These are phyloP conservation scores for Microtus ochrogaster DNA, from an alignment of 2,113 vertebrate genomes.

Conservation along the genomic window DNA sequence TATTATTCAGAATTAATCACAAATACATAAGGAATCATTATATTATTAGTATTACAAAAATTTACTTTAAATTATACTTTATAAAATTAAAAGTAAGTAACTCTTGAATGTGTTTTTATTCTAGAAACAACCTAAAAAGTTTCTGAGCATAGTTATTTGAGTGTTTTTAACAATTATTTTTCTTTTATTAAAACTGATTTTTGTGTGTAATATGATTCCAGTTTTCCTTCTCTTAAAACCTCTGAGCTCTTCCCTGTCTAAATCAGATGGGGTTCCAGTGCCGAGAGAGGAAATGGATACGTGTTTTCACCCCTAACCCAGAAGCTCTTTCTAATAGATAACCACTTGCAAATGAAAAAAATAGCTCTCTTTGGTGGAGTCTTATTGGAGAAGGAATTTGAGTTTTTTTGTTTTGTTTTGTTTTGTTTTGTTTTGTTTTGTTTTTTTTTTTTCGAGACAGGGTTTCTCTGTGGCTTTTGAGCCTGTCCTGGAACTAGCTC, in stretches of 20 bases:
- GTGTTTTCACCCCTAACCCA: background rate
- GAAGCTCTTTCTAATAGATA: background rate
- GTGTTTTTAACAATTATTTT: background rate
- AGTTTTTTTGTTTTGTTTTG: background rate
- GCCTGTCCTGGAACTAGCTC: too few relatives aligned
- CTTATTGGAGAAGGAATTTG: too few relatives aligned
- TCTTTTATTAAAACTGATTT: background rate
- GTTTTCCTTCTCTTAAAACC: background rate
- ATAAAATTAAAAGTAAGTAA: background rate
- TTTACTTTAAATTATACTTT: conserved; percentile 29
- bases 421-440: too few relatives aligned
- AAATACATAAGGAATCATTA: background rate
- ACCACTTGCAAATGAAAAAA: background rate
- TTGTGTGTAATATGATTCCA: background rate
- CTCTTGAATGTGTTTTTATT: background rate
- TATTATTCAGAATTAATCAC: background rate
- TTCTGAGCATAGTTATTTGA: background rate
- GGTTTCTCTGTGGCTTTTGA: too few relatives aligned
- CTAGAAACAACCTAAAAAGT: background rate
- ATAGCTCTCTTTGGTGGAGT: background rate
- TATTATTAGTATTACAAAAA: background rate
- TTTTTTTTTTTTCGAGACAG: too few relatives aligned
- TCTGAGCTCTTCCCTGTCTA: background rate
- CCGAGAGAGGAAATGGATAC: background rate
- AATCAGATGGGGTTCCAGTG: background rate